These are phyloP conservation scores for Andricus grossulariae DNA, from an alignment of 1,140 invertebrate genomes.

Conservation along the genomic window DNA sequence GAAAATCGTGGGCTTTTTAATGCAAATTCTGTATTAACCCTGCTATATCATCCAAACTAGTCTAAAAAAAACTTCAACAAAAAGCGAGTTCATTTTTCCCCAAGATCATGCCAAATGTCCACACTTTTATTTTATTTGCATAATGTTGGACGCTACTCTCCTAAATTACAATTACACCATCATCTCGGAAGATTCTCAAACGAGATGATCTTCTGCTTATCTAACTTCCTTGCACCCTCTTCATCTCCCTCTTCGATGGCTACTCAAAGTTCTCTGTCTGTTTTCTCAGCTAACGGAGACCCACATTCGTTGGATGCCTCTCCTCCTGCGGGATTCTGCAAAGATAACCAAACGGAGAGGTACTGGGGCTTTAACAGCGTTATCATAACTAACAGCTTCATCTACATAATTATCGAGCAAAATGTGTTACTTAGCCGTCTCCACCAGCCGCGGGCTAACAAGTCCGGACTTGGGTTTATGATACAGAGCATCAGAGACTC, in stretches of 20 bases:
- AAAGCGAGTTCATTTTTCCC: too few species aligned
- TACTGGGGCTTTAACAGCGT: conserved; percentile 53
- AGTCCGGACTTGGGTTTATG: conserved; percentile 58
- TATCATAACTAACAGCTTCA: conserved; percentile 73
- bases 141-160: too few species aligned
- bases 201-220: too few species aligned
- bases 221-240: too few species aligned
- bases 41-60: too few species aligned
- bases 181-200: too few species aligned
- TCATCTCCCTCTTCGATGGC: not conserved
- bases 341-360: conserved; percentile 53
- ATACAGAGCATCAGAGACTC: conserved; percentile 56
- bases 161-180: too few species aligned
- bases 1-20: too few species aligned
- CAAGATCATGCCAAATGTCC: too few species aligned
- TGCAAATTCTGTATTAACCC: too few species aligned
- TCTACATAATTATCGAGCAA: conserved; percentile 73
- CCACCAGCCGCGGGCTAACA: conserved; percentile 52
- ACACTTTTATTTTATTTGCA: too few species aligned
- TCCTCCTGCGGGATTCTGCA: conserved; percentile 47
- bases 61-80: too few species aligned
- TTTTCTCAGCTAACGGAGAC: conserved; percentile 38
- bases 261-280: conserved; percentile 32
- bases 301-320: conserved; percentile 44
- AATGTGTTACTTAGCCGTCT: conserved; percentile 69